Base-by-base conservation (phyloP, 1,140 invertebrate genomes). In the Phenacoccus solenopsis region DNA sequence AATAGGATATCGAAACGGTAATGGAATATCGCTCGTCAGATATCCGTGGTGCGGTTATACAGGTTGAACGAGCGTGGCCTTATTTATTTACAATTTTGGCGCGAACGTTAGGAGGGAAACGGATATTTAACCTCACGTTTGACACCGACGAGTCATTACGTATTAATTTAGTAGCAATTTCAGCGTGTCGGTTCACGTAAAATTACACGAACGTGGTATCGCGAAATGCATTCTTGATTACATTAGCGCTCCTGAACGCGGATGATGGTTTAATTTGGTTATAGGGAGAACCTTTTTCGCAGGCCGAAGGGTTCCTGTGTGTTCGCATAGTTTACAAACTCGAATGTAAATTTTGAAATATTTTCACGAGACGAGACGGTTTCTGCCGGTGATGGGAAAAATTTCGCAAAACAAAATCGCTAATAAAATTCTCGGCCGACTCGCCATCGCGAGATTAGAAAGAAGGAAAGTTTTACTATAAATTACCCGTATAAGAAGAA, bases 401-500 rank as follows among this genome's bases (percentile, higher is more conserved):
- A 49, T 16, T 9, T 5, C 16, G 20, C 16, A 3, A 5, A 49
- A 49, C 16, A 49, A 49, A 49, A 49, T 49, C 38, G 3, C 20
- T 49, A 49, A 49, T n/a, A n/a, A 49, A 49, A 49, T 49, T 49
- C 38, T 49, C 20, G 3, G 20, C 13, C 16, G 20, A 49, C 38
- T 49, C 20, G n/a, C n/a, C n/a, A n/a, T 9, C 30, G 30, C 30
- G 30, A 32, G 16, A 49, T 49, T 49, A 49, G 38, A 49, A n/a
- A n/a, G n/a, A n/a, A n/a, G n/a, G n/a, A n/a, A 49, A 64, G 59
- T 64, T 64, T 64, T 64, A 4, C 59, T 64, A 64, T 64, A 64
- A 64, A 64, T 64, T 64, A 64, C 25, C 38, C 38, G n/a, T n/a
- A 49, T 3, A 5, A 49, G 3, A 49, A 64, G 25, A 27, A 24